Base-by-base conservation (phyloP, 2,797 vertebrate genomes). In the Champsocephalus esox region DNA sequence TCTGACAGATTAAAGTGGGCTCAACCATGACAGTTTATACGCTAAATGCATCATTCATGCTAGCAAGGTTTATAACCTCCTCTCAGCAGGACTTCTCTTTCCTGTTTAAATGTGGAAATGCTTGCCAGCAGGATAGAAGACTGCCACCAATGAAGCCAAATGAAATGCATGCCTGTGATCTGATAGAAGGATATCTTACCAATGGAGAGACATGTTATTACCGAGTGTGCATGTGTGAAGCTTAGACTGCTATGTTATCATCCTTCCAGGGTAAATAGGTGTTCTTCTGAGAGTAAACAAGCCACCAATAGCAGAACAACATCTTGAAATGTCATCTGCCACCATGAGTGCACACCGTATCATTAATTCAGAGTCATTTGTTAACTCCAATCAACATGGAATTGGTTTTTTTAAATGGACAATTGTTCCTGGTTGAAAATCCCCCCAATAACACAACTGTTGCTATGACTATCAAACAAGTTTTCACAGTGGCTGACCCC, bases 21-120 rank as follows among this genome's bases (percentile, higher is more conserved):
- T 69, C 59, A 55, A 48, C 60, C 50, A 56, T 80, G 81, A 75
- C 65, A 24, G 69, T 79, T 80, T 77, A 81, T 61, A 67, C 24
- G 12, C 62, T 65, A 75, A 78, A 85, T 64, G 64, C 65, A 85
- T 88, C 72, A 81, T 83, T 79, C 78, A 79, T 79, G 78, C 52
- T 19, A 51, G 70, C 12, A 28, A 50, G 54, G 51, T 62, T 49
- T 55, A 21, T 43, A 68, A 67, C 66, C 61, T 73, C 56, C 46
- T 58, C 77, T 63, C 85, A 75, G 73, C 64, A 4, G 43, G 63
- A 66, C 24, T 38, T 71, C 54, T 4, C 66, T 69, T 81, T 77
- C 67, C 72, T 80, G 69, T 77, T 80, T 58, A 70, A 77, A 60
- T 68, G 12, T 75, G 60, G 14, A 68, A 16, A 46, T 49, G 43